Evolutionary conservation across 1,140 invertebrate genomes (phyloP).

Genomic region (Eurytemora carolleeae): DNA sequence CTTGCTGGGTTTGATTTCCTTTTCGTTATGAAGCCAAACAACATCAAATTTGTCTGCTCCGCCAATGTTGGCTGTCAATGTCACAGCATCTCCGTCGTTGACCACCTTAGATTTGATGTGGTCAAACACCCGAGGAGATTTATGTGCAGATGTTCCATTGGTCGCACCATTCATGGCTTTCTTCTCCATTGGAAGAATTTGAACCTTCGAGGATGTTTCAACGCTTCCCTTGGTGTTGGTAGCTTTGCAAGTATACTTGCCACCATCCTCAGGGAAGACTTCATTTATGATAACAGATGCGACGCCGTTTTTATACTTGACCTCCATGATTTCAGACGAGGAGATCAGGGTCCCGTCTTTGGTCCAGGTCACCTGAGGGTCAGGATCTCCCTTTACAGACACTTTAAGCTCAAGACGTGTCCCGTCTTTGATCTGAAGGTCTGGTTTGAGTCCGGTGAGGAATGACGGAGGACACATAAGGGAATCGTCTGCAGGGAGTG

Average conservation of each 20-base stretch:
- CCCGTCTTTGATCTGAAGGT: conserved; percentile 53
- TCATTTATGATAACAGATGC: conserved; percentile 68
- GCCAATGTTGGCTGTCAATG: conserved; percentile 60
- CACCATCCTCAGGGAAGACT: conserved; percentile 83
- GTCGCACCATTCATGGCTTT: conserved; percentile 3
- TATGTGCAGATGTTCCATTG: not conserved
- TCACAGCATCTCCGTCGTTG: conserved; percentile 63
- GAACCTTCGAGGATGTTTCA: conserved; percentile 59
- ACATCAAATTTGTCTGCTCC: conserved; percentile 71
- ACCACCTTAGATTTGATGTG: conserved; percentile 56
- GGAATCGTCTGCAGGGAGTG: conserved; percentile 61
- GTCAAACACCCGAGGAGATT: conserved; percentile 55
- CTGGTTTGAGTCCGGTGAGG: conserved; percentile 39
- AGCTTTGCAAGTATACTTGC: conserved; percentile 64
- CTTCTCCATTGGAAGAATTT: conserved; percentile 34
- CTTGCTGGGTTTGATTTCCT: conserved; percentile 85
- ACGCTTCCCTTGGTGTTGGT: conserved; percentile 64
- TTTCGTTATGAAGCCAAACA: conserved; percentile 86
- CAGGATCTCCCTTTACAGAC: conserved; percentile 64
- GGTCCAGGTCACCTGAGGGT: conserved; percentile 64
- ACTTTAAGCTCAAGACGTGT: conserved; percentile 30
- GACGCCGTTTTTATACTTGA: conserved; percentile 71
- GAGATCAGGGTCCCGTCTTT: conserved; percentile 51
- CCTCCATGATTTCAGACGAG: conserved; percentile 61
- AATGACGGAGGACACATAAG: conserved; percentile 66